Conservation (phyloP, 2,113 vertebrate species). For the Zeus faber region DNA sequence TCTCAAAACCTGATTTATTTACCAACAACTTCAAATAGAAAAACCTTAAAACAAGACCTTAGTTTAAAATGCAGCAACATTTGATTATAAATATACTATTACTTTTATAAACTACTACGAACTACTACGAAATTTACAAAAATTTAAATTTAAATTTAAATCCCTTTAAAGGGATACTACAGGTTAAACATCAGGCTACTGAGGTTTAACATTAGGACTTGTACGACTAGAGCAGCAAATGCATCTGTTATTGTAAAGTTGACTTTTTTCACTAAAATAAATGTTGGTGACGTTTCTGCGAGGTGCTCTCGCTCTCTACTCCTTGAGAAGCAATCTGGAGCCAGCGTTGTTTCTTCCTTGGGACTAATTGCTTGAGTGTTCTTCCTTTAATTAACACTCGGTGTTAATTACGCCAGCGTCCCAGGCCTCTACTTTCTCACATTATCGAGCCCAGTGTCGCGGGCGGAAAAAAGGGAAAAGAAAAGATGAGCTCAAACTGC, state of each 20-base stretch:
- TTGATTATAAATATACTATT: too few relatives aligned
- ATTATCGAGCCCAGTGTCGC: conserved; percentile 26
- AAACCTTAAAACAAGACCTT: too few relatives aligned
- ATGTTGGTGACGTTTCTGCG: conserved; percentile 20
- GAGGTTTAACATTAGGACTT: too few relatives aligned
- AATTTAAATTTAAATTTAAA: too few relatives aligned
- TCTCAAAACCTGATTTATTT: too few relatives aligned
- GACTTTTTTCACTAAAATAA: conserved; percentile 54
- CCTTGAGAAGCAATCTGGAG: conserved; percentile 25
- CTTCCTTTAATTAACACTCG: conserved; percentile 56
- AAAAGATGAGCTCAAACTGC: background rate
- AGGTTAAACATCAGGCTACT: too few relatives aligned
- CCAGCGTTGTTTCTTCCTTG: conserved; percentile 20
- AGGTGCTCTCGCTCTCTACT: conserved; percentile 23
- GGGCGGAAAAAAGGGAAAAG: background rate
- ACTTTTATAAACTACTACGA: too few relatives aligned
- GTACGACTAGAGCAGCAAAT: too few relatives aligned
- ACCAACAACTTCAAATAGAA: too few relatives aligned
- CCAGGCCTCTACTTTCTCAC: conserved; percentile 26
- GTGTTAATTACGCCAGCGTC: conserved; percentile 43
- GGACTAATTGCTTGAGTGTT: conserved; percentile 54
- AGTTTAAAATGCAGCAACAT: too few relatives aligned
- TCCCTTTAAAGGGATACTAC: too few relatives aligned
- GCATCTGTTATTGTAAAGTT: conserved; percentile 32
- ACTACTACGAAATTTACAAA: too few relatives aligned